Evolutionary conservation across 1,140 invertebrate genomes (phyloP), one percentile per base, ranked within the genome.

Genomic region (Periplaneta americana): DNA sequence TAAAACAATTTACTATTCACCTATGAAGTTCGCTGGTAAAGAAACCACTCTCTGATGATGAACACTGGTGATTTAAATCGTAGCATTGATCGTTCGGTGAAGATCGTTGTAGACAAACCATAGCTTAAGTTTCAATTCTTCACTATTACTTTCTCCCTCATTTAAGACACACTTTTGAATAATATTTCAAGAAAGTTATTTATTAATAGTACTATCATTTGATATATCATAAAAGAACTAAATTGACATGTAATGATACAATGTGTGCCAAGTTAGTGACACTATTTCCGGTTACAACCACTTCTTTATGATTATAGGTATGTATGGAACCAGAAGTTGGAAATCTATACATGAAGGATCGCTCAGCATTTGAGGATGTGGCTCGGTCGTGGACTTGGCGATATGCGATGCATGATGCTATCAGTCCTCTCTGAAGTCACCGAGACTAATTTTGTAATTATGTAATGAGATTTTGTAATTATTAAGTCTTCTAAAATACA

Each of bases 251-350:
- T 31, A n/a, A 34, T 34, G 33, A 11, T 78, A 35, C 13, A 8
- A 34, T 32, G 15, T 9, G 32, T 34, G 17, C 28, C 10, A 18
- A 28, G 22, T 79, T 22, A 5, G 13, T 37, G 35, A 17, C 11
- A 10, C 18, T 31, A 28, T 35, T 34, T 22, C 35, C 15, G 76
- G 15, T 28, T 0, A 2, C 34, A 17, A 15, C n/a, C n/a, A 5
- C n/a, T 34, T 18, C 82, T 81, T 79, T 85, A 83, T 78, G 78
- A 74, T 87, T 86, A 22, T 85, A 95, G 91, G 93, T 96, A 6
- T 97, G 96, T 86, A 98, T 98, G 97, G 97, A 98, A 86, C 96
- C 96, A 31, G 92, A 93, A 82, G 88, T 98, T 48, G 96, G 96
- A 6, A 90, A 93, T 81, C 91, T 98, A 87, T 98, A 98, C 86